Percentiles rank a stretch among this genome's conserved stretches.
Evolutionary conservation across 2,888 invertebrate species (phyloP).

Genomic region (Dione vanillae): DNA sequence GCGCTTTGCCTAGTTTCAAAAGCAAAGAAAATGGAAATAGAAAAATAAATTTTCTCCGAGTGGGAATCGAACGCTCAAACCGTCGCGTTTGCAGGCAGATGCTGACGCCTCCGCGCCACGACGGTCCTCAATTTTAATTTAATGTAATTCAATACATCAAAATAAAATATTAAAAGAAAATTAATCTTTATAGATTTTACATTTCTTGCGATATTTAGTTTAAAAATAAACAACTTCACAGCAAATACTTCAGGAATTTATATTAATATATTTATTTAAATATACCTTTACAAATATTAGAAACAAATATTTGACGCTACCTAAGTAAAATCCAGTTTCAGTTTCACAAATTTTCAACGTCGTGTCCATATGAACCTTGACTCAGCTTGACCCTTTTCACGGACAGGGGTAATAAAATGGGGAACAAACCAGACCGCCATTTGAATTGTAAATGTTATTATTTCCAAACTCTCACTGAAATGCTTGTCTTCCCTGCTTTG

Average conservation of each 20-base stretch:
- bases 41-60: too few relatives aligned
- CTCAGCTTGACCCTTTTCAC: slow-evolving; percentile 36
- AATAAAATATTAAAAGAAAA: too few relatives aligned
- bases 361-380: slow-evolving; percentile 31
- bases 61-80: too few relatives aligned
- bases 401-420: slow-evolving; percentile 57
- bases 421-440: slow-evolving; percentile 53
- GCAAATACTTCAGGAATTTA: slow-evolving; percentile 5
- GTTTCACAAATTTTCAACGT: slow-evolving; percentile 14
- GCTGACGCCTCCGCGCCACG: too few relatives aligned
- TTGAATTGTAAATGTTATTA: slow-evolving; percentile 66
- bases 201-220: background rate
- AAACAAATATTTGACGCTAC: background rate
- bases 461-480: slow-evolving; percentile 50
- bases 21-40: too few relatives aligned
- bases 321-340: slow-evolving; percentile 3
- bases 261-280: slow-evolving; percentile 6
- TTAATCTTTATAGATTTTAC: background rate
- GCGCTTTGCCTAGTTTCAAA: too few relatives aligned
- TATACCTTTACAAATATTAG: slow-evolving; percentile 8
- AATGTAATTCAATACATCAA: too few relatives aligned
- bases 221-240: too few relatives aligned
- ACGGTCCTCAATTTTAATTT: too few relatives aligned
- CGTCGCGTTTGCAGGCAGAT: too few relatives aligned
- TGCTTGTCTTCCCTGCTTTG: slow-evolving; percentile 38